Conservation (phyloP, 2,797 vertebrate species). For the Discoglossus pictus region DNA sequence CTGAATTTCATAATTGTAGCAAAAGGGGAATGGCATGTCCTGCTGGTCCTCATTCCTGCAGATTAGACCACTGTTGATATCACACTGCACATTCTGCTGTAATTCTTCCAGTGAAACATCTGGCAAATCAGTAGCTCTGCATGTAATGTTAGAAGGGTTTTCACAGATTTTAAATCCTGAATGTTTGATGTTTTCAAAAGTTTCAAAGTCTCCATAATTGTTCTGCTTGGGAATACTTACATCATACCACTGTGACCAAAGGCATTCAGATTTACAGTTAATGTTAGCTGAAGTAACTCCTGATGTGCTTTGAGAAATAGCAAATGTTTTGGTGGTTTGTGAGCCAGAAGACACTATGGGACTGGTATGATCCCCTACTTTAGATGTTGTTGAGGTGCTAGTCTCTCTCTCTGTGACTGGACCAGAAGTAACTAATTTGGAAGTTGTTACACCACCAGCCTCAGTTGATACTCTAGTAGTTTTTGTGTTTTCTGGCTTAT, state of each 20-base stretch:
- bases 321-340: too few species aligned
- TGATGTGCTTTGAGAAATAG: background rate
- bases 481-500: too few species aligned
- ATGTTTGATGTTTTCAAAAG: conserved; percentile 39
- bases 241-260: conserved; percentile 59
- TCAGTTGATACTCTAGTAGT: too few species aligned
- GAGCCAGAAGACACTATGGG: too few species aligned
- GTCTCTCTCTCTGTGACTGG: too few species aligned
- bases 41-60: conserved; percentile 56
- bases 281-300: background rate
- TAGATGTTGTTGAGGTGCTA: too few species aligned
- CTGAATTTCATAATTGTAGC: conserved; percentile 54
- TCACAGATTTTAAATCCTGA: conserved; percentile 51
- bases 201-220: conserved; percentile 53
- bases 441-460: too few species aligned
- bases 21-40: conserved; percentile 18
- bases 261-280: conserved; percentile 38
- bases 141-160: conserved; percentile 47
- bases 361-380: too few species aligned
- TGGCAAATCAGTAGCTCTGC: conserved; percentile 46
- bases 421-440: too few species aligned
- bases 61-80: conserved; percentile 41
- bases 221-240: conserved; percentile 42
- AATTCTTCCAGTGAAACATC: conserved; percentile 29
- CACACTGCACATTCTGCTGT: conserved; percentile 53